phyloP scores from a whole-genome alignment of 2,797 vertebrate genomes.

The Ctenopoma multispine region DNA sequence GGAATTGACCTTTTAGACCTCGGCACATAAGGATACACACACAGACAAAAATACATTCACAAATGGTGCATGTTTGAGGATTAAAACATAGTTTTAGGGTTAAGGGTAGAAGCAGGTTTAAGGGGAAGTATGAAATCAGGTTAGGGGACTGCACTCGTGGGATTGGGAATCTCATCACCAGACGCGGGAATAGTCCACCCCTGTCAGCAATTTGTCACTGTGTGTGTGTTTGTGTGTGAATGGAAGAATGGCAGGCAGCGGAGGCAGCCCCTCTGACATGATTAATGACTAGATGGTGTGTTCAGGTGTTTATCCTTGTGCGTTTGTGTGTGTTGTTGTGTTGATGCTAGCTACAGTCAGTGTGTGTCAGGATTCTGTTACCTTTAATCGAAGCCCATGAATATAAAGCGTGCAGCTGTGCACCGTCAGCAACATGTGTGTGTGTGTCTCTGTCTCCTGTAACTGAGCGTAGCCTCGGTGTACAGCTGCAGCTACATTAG shows the following conservation, averaged over 20 bases:
- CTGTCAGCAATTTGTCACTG: conserved; percentile 57
- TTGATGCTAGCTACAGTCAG: conserved; percentile 11
- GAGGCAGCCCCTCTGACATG: conserved; percentile 48
- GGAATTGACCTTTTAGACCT: conserved; percentile 72
- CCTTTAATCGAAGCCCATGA: conserved; percentile 30
- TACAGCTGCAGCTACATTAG: background rate
- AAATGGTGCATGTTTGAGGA: background rate
- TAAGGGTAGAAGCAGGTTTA: background rate
- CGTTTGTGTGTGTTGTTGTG: conserved; percentile 19
- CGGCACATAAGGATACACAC: conserved; percentile 18
- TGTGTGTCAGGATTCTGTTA: conserved; percentile 30
- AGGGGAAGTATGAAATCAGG: conserved; percentile 29
- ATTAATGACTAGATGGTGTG: conserved; percentile 42
- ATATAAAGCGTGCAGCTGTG: conserved; percentile 35
- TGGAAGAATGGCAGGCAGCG: conserved; percentile 16
- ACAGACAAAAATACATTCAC: background rate
- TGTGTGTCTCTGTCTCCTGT: background rate
- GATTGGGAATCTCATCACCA: conserved; percentile 46
- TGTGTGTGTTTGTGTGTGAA: conserved; percentile 18
- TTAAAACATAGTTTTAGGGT: background rate
- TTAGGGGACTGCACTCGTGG: conserved; percentile 31
- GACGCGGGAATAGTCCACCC: conserved; percentile 35
- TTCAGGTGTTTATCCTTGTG: conserved; percentile 17
- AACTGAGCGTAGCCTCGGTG: conserved; percentile 6
- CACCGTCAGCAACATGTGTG: conserved; percentile 20